phyloP scores from a whole-genome alignment of 2,888 invertebrate species.

The Xanthia icteritia region DNA sequence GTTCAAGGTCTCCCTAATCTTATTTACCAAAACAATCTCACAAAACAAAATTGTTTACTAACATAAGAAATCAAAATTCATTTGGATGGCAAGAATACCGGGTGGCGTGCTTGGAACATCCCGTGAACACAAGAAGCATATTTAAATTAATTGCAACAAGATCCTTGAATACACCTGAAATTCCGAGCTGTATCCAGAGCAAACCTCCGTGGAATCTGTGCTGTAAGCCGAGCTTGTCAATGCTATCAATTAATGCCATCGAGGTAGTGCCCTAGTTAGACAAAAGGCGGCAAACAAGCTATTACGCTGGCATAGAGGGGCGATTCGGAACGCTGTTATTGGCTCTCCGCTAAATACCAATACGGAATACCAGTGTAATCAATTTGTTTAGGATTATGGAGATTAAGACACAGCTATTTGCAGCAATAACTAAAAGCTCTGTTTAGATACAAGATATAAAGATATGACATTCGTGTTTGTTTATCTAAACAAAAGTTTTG shows the following conservation, averaged over 20 bases:
- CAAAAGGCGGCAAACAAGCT: constrained; percentile 81
- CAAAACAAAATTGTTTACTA: constrained; percentile 46
- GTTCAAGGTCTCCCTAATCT: constrained; percentile 46
- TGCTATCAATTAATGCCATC: constrained; percentile 86
- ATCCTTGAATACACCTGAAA: constrained; percentile 67
- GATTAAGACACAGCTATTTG: constrained; percentile 37
- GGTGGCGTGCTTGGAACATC: constrained; percentile 7
- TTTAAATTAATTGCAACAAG: constrained; percentile 57
- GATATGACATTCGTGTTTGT: constrained; percentile 11
- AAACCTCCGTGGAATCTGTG: constrained; percentile 71
- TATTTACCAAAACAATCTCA: constrained; percentile 41
- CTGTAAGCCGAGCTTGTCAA: constrained; percentile 78
- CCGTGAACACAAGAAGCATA: constrained; percentile 47
- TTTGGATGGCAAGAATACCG: constrained; percentile 39
- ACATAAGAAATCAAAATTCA: constrained; percentile 31
- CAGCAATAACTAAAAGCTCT: constrained; percentile 40
- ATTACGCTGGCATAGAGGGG: constrained; percentile 73
- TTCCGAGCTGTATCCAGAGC: constrained; percentile 58
- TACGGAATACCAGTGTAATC: constrained; percentile 62
- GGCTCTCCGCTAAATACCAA: constrained; percentile 70
- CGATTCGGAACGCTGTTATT: constrained; percentile 73
- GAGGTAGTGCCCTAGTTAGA: constrained; percentile 82
- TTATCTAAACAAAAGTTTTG: constrained; percentile 10
- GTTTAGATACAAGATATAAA: constrained; percentile 6
- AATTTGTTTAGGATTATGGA: constrained; percentile 52